phyloP scores from a whole-genome alignment of 1,140 invertebrate species.

The Drosophila varians region DNA sequence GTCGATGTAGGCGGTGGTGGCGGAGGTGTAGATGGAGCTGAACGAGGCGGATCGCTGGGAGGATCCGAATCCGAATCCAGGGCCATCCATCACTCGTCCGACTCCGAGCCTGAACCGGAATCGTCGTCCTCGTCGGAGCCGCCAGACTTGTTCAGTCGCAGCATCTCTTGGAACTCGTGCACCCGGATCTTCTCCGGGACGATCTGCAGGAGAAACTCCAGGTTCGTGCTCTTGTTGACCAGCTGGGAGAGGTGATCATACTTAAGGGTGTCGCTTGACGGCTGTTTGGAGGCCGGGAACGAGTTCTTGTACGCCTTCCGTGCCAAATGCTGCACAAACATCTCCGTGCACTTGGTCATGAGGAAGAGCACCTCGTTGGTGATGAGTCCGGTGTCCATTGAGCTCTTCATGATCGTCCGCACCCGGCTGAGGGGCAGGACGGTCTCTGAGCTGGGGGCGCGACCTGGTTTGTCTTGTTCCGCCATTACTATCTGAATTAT shows the following conservation, averaged over 20 bases:
- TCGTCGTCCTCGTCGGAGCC: conserved; percentile 39
- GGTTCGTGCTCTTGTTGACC: conserved; percentile 67
- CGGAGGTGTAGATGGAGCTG: background rate
- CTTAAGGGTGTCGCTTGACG: conserved; percentile 45
- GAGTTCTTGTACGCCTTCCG: conserved; percentile 44
- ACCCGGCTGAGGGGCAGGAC: conserved; percentile 70
- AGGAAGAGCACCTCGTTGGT: conserved; percentile 75
- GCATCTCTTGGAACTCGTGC: conserved; percentile 74
- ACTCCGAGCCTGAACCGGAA: conserved; percentile 24
- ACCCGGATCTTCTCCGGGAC: conserved; percentile 80
- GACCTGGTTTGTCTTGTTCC: background rate
- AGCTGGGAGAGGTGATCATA: conserved; percentile 74
- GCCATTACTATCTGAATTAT: background rate
- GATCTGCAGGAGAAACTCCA: conserved; percentile 78
- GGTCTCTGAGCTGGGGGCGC: conserved; percentile 55
- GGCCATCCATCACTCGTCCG: conserved; percentile 8
- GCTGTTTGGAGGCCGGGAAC: background rate
- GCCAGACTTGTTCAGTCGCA: conserved; percentile 56
- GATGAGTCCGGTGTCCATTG: conserved; percentile 74
- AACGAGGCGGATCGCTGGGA: conserved; percentile 2
- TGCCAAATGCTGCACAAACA: conserved; percentile 75
- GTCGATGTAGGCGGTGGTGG: background rate
- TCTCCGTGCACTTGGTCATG: conserved; percentile 74
- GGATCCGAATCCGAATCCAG: background rate
- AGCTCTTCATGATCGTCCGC: conserved; percentile 80